These are phyloP conservation scores for Percopsis transmontana DNA, from an alignment of 2,113 vertebrate species.

Conservation along the genomic window DNA sequence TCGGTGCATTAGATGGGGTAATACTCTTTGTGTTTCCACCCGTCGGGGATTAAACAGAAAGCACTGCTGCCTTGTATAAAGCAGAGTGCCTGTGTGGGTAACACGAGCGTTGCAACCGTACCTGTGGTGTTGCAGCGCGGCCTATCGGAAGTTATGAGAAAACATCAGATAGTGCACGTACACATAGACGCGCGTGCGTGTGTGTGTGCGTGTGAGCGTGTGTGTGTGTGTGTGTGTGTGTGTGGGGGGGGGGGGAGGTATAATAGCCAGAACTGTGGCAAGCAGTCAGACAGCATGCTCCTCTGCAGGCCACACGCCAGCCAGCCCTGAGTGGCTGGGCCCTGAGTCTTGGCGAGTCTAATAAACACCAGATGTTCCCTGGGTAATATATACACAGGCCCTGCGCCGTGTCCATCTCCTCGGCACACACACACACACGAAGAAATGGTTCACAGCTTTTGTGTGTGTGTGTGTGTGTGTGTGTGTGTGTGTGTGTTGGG, in stretches of 20 bases:
- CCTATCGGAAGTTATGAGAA: conserved; percentile 51
- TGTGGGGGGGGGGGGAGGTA: conserved; percentile 41
- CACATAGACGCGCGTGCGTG: not conserved
- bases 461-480: conserved; percentile 15
- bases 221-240: conserved; percentile 9
- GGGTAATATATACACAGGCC: conserved; percentile 76
- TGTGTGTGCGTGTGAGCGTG: not conserved
- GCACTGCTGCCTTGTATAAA: conserved; percentile 21
- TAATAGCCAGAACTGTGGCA: conserved; percentile 49
- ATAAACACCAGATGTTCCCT: conserved; percentile 82
- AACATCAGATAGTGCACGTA: conserved; percentile 47
- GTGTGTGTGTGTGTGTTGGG: conserved; percentile 13
- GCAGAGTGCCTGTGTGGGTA: not conserved
- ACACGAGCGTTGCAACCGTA: conserved; percentile 25
- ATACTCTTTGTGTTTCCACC: conserved; percentile 49
- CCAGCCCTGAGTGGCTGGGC: conserved; percentile 65
- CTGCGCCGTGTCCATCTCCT: conserved; percentile 67
- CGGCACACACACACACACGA: conserved; percentile 56
- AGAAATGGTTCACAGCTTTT: too few species aligned
- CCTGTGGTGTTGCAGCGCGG: not conserved
- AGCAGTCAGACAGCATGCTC: conserved; percentile 52
- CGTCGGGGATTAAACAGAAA: conserved; percentile 44
- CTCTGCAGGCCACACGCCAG: conserved; percentile 75
- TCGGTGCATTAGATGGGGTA: conserved; percentile 35
- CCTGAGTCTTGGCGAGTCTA: conserved; percentile 69